These are phyloP conservation scores for Babyrousa celebensis DNA, from an alignment of 2,797 vertebrate genomes.

Conservation along the genomic window DNA sequence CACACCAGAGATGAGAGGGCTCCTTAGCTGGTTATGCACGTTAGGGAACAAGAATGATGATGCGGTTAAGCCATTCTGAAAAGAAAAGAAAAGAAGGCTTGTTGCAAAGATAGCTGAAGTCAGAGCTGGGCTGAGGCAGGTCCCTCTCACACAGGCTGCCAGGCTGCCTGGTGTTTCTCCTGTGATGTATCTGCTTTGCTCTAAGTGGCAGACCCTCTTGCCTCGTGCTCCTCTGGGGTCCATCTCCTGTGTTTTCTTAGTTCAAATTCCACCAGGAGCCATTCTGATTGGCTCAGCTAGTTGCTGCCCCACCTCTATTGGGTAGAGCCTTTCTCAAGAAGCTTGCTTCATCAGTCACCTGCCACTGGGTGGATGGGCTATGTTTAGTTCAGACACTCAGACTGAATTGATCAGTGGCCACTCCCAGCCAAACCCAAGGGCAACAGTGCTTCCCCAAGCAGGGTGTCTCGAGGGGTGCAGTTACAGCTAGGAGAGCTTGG, in stretches of 20 bases:
- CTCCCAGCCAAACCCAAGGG: neutral
- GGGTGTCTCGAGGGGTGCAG: neutral
- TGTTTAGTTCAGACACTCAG: neutral
- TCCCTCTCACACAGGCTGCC: neutral
- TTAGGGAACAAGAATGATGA: slow-evolving; percentile 26
- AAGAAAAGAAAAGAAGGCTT: neutral
- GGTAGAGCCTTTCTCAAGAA: neutral
- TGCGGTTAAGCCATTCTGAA: neutral
- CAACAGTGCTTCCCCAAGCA: neutral
- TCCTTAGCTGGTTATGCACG: neutral
- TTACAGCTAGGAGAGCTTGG: neutral
- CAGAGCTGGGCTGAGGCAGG: neutral
- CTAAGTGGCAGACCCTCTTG: neutral
- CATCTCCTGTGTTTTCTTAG: slow-evolving; percentile 1
- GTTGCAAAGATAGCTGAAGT: neutral
- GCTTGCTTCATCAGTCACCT: neutral
- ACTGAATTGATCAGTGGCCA: neutral
- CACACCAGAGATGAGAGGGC: neutral
- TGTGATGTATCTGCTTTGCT: neutral
- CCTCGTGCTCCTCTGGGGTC: neutral
- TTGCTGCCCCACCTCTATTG: neutral
- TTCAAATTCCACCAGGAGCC: neutral
- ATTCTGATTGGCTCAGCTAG: neutral
- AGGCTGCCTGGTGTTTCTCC: neutral
- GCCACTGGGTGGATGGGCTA: neutral